Base-by-base conservation (phyloP, 2,113 vertebrate genomes). In the Silurus asotus region DNA sequence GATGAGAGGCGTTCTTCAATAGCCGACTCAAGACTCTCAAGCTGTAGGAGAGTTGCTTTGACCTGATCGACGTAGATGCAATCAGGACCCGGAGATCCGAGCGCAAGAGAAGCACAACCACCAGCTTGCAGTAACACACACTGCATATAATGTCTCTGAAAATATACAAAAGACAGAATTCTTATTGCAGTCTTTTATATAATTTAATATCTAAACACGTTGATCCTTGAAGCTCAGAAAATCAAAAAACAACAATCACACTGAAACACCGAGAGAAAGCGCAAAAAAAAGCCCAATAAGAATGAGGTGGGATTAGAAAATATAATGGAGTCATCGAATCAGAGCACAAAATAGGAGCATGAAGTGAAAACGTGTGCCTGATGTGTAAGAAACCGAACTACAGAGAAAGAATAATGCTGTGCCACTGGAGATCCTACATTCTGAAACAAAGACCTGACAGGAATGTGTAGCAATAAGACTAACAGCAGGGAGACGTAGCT, bases 21-120 rank as follows among this genome's bases (percentile, higher is more conserved):
- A 77, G 91, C 94, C 0, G 90, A 87, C 4, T 96, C 95, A 76
- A 97, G 76, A 87, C 91, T 94, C 92, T 97, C 96, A 91, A 99
- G 89, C 81, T 97, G 97, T 70, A 97, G 94, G 55, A 99, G 93
- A 0, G 96, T 96, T 77, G 96, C 95, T 92, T 96, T 98, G 76
- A 96, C 96, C 90, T 99, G 98, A 90, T 99, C 97, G 9, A 99
- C 96, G 0, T 99, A 99, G 45, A 99, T 93, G 59, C 95, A 98
- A 65, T 99, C 97, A 0, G 98, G 98, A 74, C 97, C 97, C 8
- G 96, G 96, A 88, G 95, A 95, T 64, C 95, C 97, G 86, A 93
- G 15, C 45, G 96, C 96, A 81, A 93, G 94, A 8, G 96, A 96
- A 0, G 97, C 92, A 82, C 97, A 97, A 0, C 98, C 96, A 9